Conservation (phyloP, 2,888 invertebrate genomes). For the Pseudoips prasinana region DNA sequence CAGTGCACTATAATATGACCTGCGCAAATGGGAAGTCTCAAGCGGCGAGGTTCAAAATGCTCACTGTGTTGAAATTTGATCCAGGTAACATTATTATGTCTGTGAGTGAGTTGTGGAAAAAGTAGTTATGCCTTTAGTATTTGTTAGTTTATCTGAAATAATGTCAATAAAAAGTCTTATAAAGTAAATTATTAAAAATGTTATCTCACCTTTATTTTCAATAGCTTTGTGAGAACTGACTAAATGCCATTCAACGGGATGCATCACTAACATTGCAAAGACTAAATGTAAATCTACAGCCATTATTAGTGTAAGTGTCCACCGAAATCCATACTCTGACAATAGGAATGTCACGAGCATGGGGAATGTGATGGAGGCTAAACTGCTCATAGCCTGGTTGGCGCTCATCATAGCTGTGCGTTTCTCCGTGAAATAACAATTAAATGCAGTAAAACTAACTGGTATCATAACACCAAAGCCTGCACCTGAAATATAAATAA, state of each 20-base stretch:
- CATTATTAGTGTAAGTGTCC: conserved; percentile 85
- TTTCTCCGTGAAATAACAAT: conserved; percentile 87
- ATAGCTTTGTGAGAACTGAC: conserved; percentile 41
- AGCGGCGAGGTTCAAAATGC: no score
- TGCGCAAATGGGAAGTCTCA: no score
- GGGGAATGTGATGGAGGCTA: conserved; percentile 86
- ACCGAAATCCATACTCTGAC: conserved; percentile 85
- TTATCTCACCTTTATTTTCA: conserved; percentile 32
- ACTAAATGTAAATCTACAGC: conserved; percentile 86
- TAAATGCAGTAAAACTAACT: conserved; percentile 87
- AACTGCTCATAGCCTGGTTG: conserved; percentile 86
- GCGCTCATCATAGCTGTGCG: conserved; percentile 88
- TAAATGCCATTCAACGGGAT: conserved; percentile 88
- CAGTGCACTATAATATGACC: no score
- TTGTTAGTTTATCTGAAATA: no score
- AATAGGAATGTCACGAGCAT: conserved; percentile 83
- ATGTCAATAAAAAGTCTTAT: no score
- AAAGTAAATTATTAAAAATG: no score
- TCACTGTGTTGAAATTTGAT: no score
- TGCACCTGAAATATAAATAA: conserved; percentile 70
- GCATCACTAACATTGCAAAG: conserved; percentile 87
- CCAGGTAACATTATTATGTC: no score
- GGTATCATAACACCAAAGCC: conserved; percentile 89
- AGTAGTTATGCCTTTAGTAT: no score
- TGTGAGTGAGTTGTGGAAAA: no score